phyloP scores from a whole-genome alignment of 2,888 invertebrate genomes.

The Mesorhabditis belari region DNA sequence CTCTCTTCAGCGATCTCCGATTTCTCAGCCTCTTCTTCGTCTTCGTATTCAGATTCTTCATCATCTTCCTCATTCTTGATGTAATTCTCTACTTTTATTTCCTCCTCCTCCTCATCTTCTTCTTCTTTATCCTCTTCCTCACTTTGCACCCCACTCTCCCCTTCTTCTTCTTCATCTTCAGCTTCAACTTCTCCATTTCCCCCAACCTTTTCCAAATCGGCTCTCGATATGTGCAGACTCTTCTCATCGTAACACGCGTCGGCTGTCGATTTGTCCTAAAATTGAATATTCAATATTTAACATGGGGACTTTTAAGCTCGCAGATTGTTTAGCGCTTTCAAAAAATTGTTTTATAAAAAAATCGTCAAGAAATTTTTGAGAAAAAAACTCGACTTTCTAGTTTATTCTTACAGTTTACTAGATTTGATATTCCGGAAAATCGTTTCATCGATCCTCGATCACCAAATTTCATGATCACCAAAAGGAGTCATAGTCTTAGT shows the following conservation, averaged over 20 bases:
- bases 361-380: no score
- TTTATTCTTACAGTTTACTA: no score
- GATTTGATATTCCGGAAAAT: no score
- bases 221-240: background rate
- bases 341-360: no score
- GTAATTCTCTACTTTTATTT: constrained; percentile 17
- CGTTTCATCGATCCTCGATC: no score
- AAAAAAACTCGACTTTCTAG: no score
- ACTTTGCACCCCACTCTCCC: constrained; percentile 19
- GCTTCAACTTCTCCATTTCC: background rate
- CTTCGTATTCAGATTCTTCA: constrained; percentile 4
- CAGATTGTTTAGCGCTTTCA: no score
- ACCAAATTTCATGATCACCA: no score
- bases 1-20: no score
- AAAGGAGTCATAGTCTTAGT: no score
- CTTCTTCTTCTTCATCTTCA: constrained; percentile 10
- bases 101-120: constrained; percentile 34
- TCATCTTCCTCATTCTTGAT: constrained; percentile 3
- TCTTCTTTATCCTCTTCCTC: constrained; percentile 31
- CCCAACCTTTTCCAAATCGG: background rate
- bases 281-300: no score
- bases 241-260: background rate
- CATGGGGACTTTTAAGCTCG: no score
- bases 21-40: background rate
- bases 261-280: background rate